Percentiles rank a stretch among this genome's conserved stretches.
phyloP scores from a whole-genome alignment of 1,140 invertebrate genomes.

The Octopus bimaculoides region DNA sequence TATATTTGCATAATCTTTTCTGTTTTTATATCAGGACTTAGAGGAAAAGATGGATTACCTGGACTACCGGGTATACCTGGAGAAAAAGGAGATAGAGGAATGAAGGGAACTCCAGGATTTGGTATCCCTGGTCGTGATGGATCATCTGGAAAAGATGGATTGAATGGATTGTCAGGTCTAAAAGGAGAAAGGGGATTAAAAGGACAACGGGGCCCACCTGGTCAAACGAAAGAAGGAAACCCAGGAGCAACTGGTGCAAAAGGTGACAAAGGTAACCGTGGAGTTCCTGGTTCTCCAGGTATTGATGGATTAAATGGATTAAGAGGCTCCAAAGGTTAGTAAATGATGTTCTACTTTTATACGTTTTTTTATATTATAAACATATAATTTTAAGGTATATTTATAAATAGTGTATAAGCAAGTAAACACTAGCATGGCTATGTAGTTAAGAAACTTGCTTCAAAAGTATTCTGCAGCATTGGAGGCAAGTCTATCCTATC shows the following conservation, averaged over 20 bases:
- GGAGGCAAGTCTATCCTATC: too few species aligned
- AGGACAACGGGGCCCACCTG: constrained; percentile 39
- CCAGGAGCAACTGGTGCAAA: constrained; percentile 27
- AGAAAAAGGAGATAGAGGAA: constrained; percentile 35
- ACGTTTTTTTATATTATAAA: too few species aligned
- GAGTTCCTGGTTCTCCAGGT: background rate
- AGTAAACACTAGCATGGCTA: too few species aligned
- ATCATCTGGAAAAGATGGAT: constrained; percentile 33
- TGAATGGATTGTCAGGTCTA: constrained; percentile 36
- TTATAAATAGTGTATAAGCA: too few species aligned
- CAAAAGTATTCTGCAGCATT: too few species aligned
- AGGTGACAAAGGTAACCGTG: constrained; percentile 1
- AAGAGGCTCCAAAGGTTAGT: background rate
- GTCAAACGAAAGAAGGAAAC: constrained; percentile 33
- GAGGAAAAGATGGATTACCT: constrained; percentile 34
- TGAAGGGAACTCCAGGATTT: constrained; percentile 33
- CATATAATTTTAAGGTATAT: too few species aligned
- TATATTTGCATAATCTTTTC: background rate
- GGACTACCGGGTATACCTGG: constrained; percentile 40
- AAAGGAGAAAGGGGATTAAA: constrained; percentile 38
- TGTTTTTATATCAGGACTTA: constrained; percentile 25
- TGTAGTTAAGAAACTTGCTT: too few species aligned
- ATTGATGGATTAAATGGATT: constrained; percentile 4
- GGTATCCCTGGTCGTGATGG: constrained; percentile 32
- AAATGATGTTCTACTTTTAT: background rate